Conservation (phyloP, 2,113 vertebrate species). For the Puntigrus tetrazona region DNA sequence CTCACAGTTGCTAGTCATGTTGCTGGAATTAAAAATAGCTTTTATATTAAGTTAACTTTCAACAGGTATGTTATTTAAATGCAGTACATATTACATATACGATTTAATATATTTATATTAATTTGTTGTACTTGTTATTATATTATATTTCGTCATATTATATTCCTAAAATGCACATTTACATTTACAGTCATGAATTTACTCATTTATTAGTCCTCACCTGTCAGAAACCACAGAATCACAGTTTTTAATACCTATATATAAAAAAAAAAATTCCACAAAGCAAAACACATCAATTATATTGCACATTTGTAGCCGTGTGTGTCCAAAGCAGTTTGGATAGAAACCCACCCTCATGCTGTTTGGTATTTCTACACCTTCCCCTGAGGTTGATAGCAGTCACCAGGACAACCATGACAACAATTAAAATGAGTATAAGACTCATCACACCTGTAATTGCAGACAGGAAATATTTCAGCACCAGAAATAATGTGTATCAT, state of each 20-base stretch:
- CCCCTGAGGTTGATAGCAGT: slow-evolving; percentile 79
- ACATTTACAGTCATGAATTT: background rate
- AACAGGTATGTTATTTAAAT: background rate
- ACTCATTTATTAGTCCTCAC: slow-evolving; percentile 38
- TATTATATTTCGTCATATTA: background rate
- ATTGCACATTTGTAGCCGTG: background rate
- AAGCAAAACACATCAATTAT: background rate
- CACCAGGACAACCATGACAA: slow-evolving; percentile 81
- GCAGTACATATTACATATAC: too few species aligned
- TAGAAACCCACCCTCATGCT: slow-evolving; percentile 76
- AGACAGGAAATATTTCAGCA: background rate
- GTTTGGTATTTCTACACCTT: slow-evolving; percentile 67
- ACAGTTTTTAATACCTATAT: slow-evolving; percentile 56
- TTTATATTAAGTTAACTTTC: background rate
- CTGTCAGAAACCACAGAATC: slow-evolving; percentile 59
- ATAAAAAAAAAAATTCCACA: slow-evolving; percentile 9
- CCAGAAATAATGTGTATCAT: background rate
- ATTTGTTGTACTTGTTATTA: too few species aligned
- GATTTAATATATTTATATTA: too few species aligned
- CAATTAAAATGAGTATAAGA: slow-evolving; percentile 80
- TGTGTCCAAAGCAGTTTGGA: too few species aligned
- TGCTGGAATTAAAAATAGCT: slow-evolving; percentile 62
- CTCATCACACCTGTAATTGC: slow-evolving; percentile 79
- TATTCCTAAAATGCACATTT: background rate
- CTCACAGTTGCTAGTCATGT: slow-evolving; percentile 68